A percentile compares a stretch with the other conserved stretches of the same genome.
phyloP scores from a whole-genome alignment of 2,888 invertebrate species.

The Dryobota labecula region DNA sequence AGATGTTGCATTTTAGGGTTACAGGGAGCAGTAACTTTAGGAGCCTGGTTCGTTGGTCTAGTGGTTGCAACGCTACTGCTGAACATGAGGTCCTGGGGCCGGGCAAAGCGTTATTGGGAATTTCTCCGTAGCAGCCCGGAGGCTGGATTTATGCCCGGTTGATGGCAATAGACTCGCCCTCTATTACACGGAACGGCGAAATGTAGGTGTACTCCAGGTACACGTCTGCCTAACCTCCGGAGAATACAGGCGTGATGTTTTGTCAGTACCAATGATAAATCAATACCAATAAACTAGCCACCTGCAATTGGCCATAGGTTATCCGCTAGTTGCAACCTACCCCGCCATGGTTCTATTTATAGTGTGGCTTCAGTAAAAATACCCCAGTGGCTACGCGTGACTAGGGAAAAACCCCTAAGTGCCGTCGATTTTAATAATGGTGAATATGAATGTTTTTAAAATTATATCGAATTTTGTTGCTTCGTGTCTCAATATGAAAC shows the following conservation, averaged over 20 bases:
- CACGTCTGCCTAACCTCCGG: too few species aligned
- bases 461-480: too few species aligned
- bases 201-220: too few species aligned
- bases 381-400: conserved; percentile 22
- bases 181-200: too few species aligned
- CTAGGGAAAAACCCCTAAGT: conserved; percentile 21
- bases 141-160: not conserved
- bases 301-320: conserved; percentile 31
- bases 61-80: not conserved
- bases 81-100: not conserved
- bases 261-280: conserved; percentile 13
- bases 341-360: conserved; percentile 48
- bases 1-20: not conserved
- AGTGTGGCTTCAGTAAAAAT: conserved; percentile 42
- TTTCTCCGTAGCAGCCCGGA: not conserved
- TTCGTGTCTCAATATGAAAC: too few species aligned
- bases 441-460: too few species aligned
- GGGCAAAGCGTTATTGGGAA: not conserved
- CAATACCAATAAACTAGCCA: conserved; percentile 25
- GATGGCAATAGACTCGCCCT: too few species aligned
- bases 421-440: not conserved
- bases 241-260: not conserved
- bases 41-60: not conserved
- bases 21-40: not conserved
- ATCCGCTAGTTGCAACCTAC: conserved; percentile 41